Evolutionary conservation across 2,797 vertebrate species (phyloP), one percentile per base, ranked within the genome.

Genomic region (Crenichthys baileyi): DNA sequence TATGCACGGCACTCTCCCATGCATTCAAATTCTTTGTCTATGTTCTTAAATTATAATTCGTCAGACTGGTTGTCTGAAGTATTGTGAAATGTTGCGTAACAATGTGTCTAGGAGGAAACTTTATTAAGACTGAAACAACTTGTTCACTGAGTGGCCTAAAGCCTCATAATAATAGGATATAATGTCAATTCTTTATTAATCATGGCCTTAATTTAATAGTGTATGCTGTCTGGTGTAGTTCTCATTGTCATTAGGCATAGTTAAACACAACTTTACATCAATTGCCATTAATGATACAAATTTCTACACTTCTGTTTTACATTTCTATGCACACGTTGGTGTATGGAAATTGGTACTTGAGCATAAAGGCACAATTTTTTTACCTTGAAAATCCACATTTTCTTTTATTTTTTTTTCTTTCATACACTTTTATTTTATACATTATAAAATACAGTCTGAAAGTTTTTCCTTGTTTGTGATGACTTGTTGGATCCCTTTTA

Each of bases 41-140:
- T 85, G 79, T 89, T 89, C 83, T 82, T 83, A 82, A 83, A 83
- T 82, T 85, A 85, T 29, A 87, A 53, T 44, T 77, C 81, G 65
- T 31, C 86, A 4, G 20, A 22, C 71, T 84, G 82, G 44, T 67
- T 73, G 63, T 79, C 77, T 78, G 18, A 53, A 74, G 77, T 80
- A 87, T 68, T 67, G 81, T 76, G 63, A 71, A 74, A 79, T 48
- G 77, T 78, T 82, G 80, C 70, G 58, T 73, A 79, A 87, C 71
- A 83, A 72, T 78, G 73, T 86, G 78, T 86, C 88, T 84, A 80
- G 87, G 76, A 83, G 70, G 78, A 74, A 81, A 71, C 77, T 76
- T 70, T 61, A 80, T 88, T 86, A 80, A 70, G 26, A 82, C 39
- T 55, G 65, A 83, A 58, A 58, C 31, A 75, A 63, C 72, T 80